Base-by-base conservation (phyloP, 23 tunicate genomes). In the Aplidium turbinatum region DNA sequence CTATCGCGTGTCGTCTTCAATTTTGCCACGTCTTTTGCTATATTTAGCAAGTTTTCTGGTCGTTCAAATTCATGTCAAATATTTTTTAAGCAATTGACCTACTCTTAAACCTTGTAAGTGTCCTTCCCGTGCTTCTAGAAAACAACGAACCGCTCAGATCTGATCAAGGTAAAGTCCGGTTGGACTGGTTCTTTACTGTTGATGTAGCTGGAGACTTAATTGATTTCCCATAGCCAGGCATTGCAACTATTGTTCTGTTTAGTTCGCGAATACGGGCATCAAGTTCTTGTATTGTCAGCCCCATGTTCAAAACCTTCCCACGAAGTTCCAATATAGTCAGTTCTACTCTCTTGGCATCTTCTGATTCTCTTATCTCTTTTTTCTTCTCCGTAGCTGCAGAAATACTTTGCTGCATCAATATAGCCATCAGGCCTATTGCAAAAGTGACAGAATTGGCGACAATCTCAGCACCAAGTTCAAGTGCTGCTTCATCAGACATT, bases 391-490 rank as follows among this genome's bases (percentile, higher is more conserved):
- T 64, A 3, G 85, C 85, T 20, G 85, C 69, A 2, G 79, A 63
- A 39, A 90, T 79, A 11, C 63, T 65, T 65, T 90, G 97, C 72
- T 83, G 85, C 90, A 90, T 90, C 9, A 78, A 21, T 53, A 90
- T 90, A 19, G 97, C 97, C 3, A 83, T 50, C 7, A 90, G 53
- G 1, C 90, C 90, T 54, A 90, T 82, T 0, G 34, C 66, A 54
- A 83, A 75, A 21, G 97, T 90, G 5, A 70, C 75, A 25, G 90
- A 55, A 72, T 83, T 83, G 39, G 97, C 97, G 19, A 90, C 90
- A 35, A 90, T 79, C 51, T 90, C 97, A 0, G 97, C 97, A 4
- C 97, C 97, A 5, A 90, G 83, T 50, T 90, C 97, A 23, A 90
- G 72, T 6, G 97, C 97, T 4, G 97, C 97, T 53, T 83, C 90